Base-by-base conservation (phyloP, 2,797 vertebrate genomes). In the Cuniculus paca region DNA sequence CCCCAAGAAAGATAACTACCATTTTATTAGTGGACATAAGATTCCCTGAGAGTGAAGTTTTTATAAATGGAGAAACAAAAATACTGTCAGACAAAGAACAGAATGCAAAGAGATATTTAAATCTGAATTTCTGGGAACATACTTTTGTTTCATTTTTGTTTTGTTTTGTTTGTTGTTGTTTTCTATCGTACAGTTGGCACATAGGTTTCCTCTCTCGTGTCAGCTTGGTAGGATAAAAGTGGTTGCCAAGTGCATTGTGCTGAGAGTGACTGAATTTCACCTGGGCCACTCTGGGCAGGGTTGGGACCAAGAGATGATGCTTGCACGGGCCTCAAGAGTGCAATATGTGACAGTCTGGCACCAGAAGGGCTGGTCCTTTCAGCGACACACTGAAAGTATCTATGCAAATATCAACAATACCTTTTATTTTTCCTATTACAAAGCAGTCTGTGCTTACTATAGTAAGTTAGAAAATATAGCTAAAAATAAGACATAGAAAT, bases 401-500 rank as follows among this genome's bases (percentile, higher is more conserved):
- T 74, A 5, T 34, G 74, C 68, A 77, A 88, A 90, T 31, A 48
- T 12, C 72, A 87, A 28, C 28, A 42, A 31, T 45, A 58, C n/a
- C 9, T 50, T 95, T 82, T 85, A 36, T 24, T 79, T 88, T 78
- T 56, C 89, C 20, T 50, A 65, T 39, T 77, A 42, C 8, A 54
- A 78, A 72, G 34, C 39, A 72, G 89, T 88, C 56, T 28, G n/a
- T 17, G 58, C 28, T 93, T 36, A 65, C 22, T 45, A 34, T 14
- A 68, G 54, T 81, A 93, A 90, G 45, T 74, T 63, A 36, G 83
- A 54, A 94, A 89, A 78, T 13, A 60, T 1, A 50, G 70, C 70
- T 83, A 91, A 54, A 88, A 95, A 80, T 60, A 84, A 89, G 61
- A 58, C 10, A 74, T 17, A 50, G 39, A 91, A 52, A 48, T 39